Base-by-base conservation (phyloP, 1,140 invertebrate genomes). In the Solenopsis fugax region DNA sequence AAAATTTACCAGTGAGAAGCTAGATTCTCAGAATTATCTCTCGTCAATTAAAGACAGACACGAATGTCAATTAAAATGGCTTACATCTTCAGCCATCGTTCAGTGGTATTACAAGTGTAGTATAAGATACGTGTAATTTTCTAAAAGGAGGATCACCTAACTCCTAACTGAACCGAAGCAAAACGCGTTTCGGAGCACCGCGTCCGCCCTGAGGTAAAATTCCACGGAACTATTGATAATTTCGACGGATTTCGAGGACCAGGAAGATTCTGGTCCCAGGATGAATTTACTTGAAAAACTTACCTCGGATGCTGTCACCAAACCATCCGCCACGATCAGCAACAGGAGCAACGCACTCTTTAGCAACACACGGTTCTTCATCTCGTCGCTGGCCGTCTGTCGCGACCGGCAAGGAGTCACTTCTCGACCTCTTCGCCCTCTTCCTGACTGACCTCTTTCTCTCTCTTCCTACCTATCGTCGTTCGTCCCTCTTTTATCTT, bases 281-380 rank as follows among this genome's bases (percentile, higher is more conserved):
- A 71, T 34, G 5, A 7, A 13, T 0, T 65, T 45, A 73, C 24
- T 56, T 4, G 5, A 50, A 85, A 73, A 41, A 85, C 91, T 89
- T 73, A 92, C 92, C 91, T 90, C 89, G n/a, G 50, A 86, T 10
- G 87, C 88, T 52, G 52, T 67, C 24, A 88, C 91, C 62, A 91
- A 65, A 78, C 64, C 58, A 56, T 69, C 58, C 10, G 77, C 82
- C 41, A 69, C 86, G 75, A 92, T 62, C 58, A 92, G 78, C 84
- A 91, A 29, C 16, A 91, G 73, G 37, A 90, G 54, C 69, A 81
- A 75, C 24, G 88, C 78, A 48, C 88, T 88, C 80, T 16, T 88
- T 65, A 82, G 56, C 64, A 64, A 82, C n/a, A 54, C 82, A 60
- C 45, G 65, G 62, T 77, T 60, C 82, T 80, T 88, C 86, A 89